A percentile compares a stretch with the other conserved stretches of the same genome.
These are phyloP conservation scores for Numida meleagris DNA, from an alignment of 2,113 vertebrate genomes.

Conservation along the genomic window DNA sequence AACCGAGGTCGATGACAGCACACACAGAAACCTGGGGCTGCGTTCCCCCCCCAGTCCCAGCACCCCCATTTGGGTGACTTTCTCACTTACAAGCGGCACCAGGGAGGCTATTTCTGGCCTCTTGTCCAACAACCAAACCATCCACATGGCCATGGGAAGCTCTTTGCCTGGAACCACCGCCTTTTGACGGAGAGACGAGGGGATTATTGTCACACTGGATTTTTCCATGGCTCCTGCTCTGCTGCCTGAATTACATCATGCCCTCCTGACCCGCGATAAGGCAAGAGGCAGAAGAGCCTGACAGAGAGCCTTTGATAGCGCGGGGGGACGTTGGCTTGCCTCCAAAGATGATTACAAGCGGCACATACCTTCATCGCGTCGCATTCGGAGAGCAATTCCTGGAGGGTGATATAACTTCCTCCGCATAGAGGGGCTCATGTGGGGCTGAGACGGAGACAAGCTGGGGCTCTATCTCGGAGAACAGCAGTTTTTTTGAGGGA, in stretches of 20 bases:
- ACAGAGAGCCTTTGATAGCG: conserved; percentile 47
- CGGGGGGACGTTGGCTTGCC: background rate
- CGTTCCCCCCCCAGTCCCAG: background rate
- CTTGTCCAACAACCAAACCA: background rate
- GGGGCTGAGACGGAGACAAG: background rate
- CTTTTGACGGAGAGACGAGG: background rate
- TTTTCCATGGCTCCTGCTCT: background rate
- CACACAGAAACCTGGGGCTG: rapidly evolving
- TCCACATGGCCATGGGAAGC: background rate
- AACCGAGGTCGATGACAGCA: rapidly evolving
- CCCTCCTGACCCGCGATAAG: background rate
- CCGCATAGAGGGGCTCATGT: background rate
- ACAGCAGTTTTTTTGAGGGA: background rate
- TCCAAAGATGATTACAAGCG: background rate
- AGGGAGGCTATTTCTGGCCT: background rate
- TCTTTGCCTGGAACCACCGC: rapidly evolving
- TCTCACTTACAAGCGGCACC: background rate
- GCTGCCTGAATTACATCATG: conserved; percentile 7
- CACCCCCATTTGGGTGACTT: background rate
- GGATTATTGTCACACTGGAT: rapidly evolving
- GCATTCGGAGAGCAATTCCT: background rate
- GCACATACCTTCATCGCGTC: background rate
- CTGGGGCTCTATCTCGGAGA: background rate
- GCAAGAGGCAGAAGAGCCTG: background rate
- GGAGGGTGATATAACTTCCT: conserved; percentile 48